Conservation (phyloP, 2,797 vertebrate species). For the Crenichthys baileyi region DNA sequence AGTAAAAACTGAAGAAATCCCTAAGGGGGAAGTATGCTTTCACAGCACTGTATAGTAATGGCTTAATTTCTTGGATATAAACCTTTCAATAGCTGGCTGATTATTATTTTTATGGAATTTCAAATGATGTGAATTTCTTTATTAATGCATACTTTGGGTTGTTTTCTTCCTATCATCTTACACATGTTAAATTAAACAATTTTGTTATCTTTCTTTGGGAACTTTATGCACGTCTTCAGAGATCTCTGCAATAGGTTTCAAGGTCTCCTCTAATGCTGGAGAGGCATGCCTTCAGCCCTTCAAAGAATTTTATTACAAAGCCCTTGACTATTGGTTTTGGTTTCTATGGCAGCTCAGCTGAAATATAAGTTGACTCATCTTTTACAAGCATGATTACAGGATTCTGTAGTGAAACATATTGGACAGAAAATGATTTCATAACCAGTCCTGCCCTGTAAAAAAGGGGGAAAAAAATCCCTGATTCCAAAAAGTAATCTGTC, state of each 20-base stretch:
- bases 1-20: neutral
- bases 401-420: slow-evolving; percentile 47
- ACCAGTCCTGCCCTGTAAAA: slow-evolving; percentile 15
- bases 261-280: slow-evolving; percentile 58
- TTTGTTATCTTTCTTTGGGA: slow-evolving; percentile 1
- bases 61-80: neutral
- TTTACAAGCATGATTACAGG: slow-evolving; percentile 72
- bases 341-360: slow-evolving; percentile 84
- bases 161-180: neutral
- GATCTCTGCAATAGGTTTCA: slow-evolving; percentile 51
- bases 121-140: neutral
- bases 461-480: neutral
- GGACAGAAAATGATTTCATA: slow-evolving; percentile 30
- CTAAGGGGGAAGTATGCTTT: neutral
- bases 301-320: slow-evolving; percentile 75
- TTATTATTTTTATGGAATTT: neutral
- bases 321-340: slow-evolving; percentile 79
- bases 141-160: neutral
- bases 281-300: slow-evolving; percentile 65
- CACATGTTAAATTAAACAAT: slow-evolving; percentile 1
- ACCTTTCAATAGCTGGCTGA: neutral
- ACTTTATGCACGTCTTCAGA: slow-evolving; percentile 27
- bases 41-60: neutral
- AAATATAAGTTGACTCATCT: slow-evolving; percentile 80
- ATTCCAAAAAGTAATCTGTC: neutral